Conservation (phyloP, 2,797 vertebrate species). For the Darevskia mixta region DNA sequence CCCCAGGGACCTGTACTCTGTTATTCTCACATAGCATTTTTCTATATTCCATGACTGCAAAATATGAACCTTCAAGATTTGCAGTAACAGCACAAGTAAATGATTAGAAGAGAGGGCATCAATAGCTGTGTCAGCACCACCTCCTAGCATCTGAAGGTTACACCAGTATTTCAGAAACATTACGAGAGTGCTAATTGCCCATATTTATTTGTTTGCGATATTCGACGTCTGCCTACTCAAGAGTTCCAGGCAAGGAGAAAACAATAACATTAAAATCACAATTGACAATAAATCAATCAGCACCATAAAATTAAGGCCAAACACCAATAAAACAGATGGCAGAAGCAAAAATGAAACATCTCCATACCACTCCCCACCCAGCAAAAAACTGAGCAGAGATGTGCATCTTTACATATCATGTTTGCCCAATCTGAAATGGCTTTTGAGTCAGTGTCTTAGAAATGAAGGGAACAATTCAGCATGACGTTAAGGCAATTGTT, state of each 20-base stretch:
- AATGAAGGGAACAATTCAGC: neutral
- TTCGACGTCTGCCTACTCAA: too few relatives aligned
- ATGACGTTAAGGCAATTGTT: too few relatives aligned
- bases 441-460: neutral
- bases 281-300: too few relatives aligned
- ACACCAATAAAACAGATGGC: too few relatives aligned
- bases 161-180: neutral
- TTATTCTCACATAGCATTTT: neutral
- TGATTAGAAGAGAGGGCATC: neutral
- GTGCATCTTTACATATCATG: too few relatives aligned
- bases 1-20: neutral
- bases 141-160: neutral
- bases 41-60: neutral
- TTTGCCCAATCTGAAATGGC: neutral
- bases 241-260: too few relatives aligned
- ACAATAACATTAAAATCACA: too few relatives aligned
- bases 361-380: too few relatives aligned
- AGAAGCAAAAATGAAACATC: too few relatives aligned
- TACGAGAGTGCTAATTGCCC: neutral
- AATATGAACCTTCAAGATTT: neutral
- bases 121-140: neutral
- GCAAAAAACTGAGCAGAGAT: too few relatives aligned
- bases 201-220: too few relatives aligned
- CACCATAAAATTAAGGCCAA: too few relatives aligned
- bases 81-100: neutral